Evolutionary conservation across 2,888 invertebrate species (phyloP), one percentile per base, ranked within the genome.

Genomic region (Zhuqinia jingwanae): DNA sequence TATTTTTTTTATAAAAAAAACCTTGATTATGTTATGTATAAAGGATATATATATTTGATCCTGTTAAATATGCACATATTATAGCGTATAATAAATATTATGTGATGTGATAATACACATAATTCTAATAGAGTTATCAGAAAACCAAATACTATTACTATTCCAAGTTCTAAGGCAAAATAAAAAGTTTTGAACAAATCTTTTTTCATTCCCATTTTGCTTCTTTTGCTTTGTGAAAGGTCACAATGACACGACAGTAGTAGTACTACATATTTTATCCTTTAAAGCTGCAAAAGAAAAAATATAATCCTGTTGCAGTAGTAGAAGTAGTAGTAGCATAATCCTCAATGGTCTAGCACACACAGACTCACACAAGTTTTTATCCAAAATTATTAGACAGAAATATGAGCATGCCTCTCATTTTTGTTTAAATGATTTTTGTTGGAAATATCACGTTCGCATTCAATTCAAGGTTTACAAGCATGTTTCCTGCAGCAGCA

Each of bases 351-450:
- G 25, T 58, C 25, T 22, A 36, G 36, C 8, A 60, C 2, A 56
- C n/a, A n/a, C n/a, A n/a, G n/a, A n/a, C n/a, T n/a, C n/a, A n/a
- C n/a, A 36, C 20, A 22, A 36, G 3, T 36, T 36, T 60, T 77
- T 36, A 76, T 83, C 83, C 77, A 50, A 77, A 83, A 53, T 83
- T 83, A 83, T 83, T 76, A 77, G 83, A 77, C 83, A 76, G 53
- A 17, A 56, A n/a, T n/a, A 50, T 17, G 30, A 56, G 53, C 17
- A 50, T 50, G 68, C 68, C n/a, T n/a, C 53, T n/a, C n/a, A n/a
- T n/a, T n/a, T n/a, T n/a, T n/a, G 13, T 75, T 20, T 3, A 36
- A 36, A 36, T 56, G 6, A 36, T 75, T 75, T 36, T 75, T 17
- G n/a, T 75, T 58, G 53, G 30, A 82, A 83, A 83, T 76, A 60